Conservation (phyloP, 2,113 vertebrate genomes). For the Centropristis striata region DNA sequence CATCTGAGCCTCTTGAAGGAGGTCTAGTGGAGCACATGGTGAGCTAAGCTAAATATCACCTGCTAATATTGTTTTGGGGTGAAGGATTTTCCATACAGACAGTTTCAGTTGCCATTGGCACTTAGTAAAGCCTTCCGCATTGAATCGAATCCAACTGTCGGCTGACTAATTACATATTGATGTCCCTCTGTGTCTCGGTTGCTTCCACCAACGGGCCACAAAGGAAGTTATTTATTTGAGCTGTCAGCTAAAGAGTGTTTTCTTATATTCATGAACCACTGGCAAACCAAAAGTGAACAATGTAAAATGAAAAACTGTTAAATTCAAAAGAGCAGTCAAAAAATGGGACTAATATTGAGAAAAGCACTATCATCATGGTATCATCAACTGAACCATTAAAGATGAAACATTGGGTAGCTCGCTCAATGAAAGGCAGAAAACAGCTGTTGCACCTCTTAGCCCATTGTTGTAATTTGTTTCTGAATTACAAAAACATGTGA, state of each 20-base stretch:
- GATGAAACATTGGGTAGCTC: neutral
- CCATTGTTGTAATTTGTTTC: slow-evolving; percentile 32
- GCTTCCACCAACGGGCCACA: slow-evolving; percentile 27
- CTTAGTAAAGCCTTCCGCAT: neutral
- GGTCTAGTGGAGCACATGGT: neutral
- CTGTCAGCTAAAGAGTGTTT: slow-evolving; percentile 32
- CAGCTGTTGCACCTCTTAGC: neutral
- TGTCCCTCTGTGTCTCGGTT: slow-evolving; percentile 26
- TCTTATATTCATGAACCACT: slow-evolving; percentile 17
- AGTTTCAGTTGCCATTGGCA: slow-evolving; percentile 11
- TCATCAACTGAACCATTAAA: neutral
- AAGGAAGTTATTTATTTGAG: slow-evolving; percentile 29
- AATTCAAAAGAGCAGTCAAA: neutral
- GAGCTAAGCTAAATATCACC: neutral
- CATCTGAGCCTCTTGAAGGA: neutral
- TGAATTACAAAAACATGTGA: slow-evolving; percentile 28
- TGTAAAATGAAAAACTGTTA: neutral
- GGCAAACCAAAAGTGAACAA: neutral
- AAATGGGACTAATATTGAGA: neutral
- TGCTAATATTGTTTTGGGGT: slow-evolving; percentile 30
- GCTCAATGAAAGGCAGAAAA: neutral
- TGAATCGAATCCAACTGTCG: slow-evolving; percentile 41
- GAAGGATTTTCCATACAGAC: slow-evolving; percentile 19
- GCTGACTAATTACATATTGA: slow-evolving; percentile 46
- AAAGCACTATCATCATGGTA: neutral